Evolutionary conservation across 2,888 invertebrate genomes (phyloP), one percentile per base, ranked within the genome.

Genomic region (Cataglyphis livida): DNA sequence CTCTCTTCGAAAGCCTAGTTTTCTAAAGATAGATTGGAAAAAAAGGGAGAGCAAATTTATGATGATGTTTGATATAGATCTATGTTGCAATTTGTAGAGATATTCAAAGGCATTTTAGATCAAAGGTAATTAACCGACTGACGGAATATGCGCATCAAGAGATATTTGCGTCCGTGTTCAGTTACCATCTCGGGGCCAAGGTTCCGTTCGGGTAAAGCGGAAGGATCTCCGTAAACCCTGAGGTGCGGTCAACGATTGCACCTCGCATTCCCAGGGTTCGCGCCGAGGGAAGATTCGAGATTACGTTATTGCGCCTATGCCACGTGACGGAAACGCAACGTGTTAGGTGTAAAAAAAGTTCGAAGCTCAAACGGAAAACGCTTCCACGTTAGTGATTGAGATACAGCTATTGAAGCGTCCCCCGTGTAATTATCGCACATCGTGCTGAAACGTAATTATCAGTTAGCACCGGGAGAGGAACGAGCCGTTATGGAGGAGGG

Each of bases 391-490:
- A 12, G 12, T 41, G 78, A 79, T 70, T 18, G 57, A 79, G 59
- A 78, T 59, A 59, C 18, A 70, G 70, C 59, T 21, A 59, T 79
- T 59, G 70, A 79, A 70, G 70, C 70, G 57, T 79, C 70, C 70
- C n/a, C 59, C 71, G 59, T 79, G 44, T 79, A 79, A 79, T 79
- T 79, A 79, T 79, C 78, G 59, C 59, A 21, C 59, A 28, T 70
- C 78, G 71, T 70, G 78, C 78, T 79, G 70, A 51, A 51, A 79
- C 71, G 70, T 79, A 79, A 79, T 79, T 70, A 79, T 79, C 78
- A 79, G 78, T 70, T 79, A 59, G 78, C 41, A 28, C 25, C 15
- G 10, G n/a, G 18, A 25, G 35, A 57, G 57, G 68, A 44, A 54
- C 41, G 54, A 54, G 76, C 54, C 54, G 21, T 54, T 76, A 38